Conservation (phyloP, 2,888 invertebrate species). For the Hirtodrosophila alboralis region DNA sequence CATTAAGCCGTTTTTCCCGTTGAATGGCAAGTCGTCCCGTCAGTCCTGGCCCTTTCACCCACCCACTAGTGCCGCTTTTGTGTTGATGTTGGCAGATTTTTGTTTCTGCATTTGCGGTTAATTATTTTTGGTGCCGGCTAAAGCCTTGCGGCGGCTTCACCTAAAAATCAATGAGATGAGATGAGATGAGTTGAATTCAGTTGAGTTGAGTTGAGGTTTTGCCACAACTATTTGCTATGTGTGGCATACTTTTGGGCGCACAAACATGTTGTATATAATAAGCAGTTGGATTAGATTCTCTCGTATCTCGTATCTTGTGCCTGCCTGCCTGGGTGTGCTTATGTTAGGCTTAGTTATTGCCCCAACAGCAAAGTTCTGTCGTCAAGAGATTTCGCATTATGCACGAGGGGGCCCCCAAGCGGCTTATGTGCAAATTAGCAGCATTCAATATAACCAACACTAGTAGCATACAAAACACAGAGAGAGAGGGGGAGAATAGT, state of each 20-base stretch:
- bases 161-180: slow-evolving; percentile 63
- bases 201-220: slow-evolving; percentile 15
- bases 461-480: slow-evolving; percentile 21
- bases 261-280: slow-evolving; percentile 55
- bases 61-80: slow-evolving; percentile 8
- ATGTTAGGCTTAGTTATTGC: slow-evolving; percentile 55
- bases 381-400: slow-evolving; percentile 64
- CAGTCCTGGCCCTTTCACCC: too few species aligned
- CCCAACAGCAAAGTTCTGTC: slow-evolving; percentile 53
- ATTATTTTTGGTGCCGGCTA: slow-evolving; percentile 52
- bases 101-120: slow-evolving; percentile 60
- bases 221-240: slow-evolving; percentile 29
- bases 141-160: slow-evolving; percentile 31
- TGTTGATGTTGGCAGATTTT: slow-evolving; percentile 38
- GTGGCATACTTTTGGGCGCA: slow-evolving; percentile 39
- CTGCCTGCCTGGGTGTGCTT: slow-evolving; percentile 35
- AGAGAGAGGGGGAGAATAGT: slow-evolving; percentile 2
- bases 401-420: slow-evolving; percentile 54
- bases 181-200: slow-evolving; percentile 28
- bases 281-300: slow-evolving; percentile 69
- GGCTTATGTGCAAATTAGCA: slow-evolving; percentile 79
- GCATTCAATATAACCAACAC: slow-evolving; percentile 72
- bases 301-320: slow-evolving; percentile 17
- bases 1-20: slow-evolving; percentile 50
- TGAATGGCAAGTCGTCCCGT: slow-evolving; percentile 30